Percentiles rank a stretch among this genome's conserved stretches.
Evolutionary conservation across 2,797 vertebrate genomes (phyloP).

Genomic region (Sciaenops ocellatus): DNA sequence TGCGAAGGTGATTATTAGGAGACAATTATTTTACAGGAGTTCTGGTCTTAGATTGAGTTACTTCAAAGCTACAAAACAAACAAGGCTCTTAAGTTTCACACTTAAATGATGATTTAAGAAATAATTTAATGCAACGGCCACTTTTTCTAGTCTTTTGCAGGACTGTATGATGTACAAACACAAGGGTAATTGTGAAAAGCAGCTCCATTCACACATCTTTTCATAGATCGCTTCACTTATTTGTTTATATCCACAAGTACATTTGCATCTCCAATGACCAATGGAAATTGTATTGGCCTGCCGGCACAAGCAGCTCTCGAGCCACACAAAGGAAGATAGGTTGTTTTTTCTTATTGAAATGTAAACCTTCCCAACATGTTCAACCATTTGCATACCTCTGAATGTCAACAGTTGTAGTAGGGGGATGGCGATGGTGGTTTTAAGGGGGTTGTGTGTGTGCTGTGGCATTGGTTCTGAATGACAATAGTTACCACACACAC

Average conservation of each 20-base stretch:
- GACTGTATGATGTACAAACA: not conserved
- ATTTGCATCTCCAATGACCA: slow-evolving; percentile 71
- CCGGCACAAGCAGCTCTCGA: slow-evolving; percentile 48
- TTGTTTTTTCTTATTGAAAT: slow-evolving; percentile 84
- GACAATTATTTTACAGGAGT: slow-evolving; percentile 15
- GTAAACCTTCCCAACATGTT: slow-evolving; percentile 74
- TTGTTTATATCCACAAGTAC: slow-evolving; percentile 55
- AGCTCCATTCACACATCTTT: slow-evolving; percentile 30
- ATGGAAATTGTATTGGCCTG: slow-evolving; percentile 67
- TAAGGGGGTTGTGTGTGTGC: slow-evolving; percentile 37
- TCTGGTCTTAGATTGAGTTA: not conserved
- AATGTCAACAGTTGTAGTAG: slow-evolving; percentile 70
- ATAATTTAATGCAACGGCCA: not conserved
- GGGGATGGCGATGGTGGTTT: slow-evolving; percentile 19
- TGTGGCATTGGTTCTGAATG: slow-evolving; percentile 66
- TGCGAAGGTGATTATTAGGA: slow-evolving; percentile 41
- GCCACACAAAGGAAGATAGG: slow-evolving; percentile 76
- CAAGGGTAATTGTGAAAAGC: not conserved
- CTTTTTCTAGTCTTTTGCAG: not conserved
- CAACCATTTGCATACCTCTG: slow-evolving; percentile 77
- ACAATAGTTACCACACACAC: slow-evolving; percentile 67
- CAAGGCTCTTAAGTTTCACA: not conserved
- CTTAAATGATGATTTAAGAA: not conserved
- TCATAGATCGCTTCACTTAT: slow-evolving; percentile 43
- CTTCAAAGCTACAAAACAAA: slow-evolving; percentile 1